These are phyloP conservation scores for Ophiodon elongatus DNA, from an alignment of 2,113 vertebrate species.

Conservation along the genomic window DNA sequence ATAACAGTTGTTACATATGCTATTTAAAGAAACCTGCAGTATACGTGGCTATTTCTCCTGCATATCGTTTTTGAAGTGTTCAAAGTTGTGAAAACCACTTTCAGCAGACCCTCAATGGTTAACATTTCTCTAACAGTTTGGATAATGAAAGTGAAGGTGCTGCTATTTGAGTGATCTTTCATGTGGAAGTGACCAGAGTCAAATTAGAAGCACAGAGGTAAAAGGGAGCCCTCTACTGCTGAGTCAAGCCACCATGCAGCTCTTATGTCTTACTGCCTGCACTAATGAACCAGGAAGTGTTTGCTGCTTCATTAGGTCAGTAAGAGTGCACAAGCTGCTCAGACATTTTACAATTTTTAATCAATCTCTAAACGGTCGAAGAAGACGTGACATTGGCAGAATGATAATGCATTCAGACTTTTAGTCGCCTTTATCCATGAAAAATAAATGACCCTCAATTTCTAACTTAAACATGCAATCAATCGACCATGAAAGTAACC, in stretches of 20 bases:
- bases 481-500: constrained; percentile 49
- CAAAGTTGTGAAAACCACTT: neutral
- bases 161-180: neutral
- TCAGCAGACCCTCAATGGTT: neutral
- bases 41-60: neutral
- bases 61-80: neutral
- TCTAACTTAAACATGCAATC: constrained; percentile 40
- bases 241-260: constrained; percentile 15
- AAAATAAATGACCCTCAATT: constrained; percentile 14
- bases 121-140: neutral
- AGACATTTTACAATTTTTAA: neutral
- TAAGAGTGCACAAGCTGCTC: neutral
- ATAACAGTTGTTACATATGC: neutral
- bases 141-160: neutral
- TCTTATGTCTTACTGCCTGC: neutral
- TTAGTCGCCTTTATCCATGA: neutral
- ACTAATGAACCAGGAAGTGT: constrained; percentile 36
- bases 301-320: constrained; percentile 31
- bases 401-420: constrained; percentile 1
- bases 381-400: neutral
- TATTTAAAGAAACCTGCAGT: constrained; percentile 8
- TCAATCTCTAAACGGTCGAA: neutral
- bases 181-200: constrained; percentile 14
- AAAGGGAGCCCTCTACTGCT: constrained; percentile 63
- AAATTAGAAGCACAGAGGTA: constrained; percentile 29